Evolutionary conservation across 2,888 invertebrate species (phyloP).

Genomic region (Caenorhabditis drosophilae): DNA sequence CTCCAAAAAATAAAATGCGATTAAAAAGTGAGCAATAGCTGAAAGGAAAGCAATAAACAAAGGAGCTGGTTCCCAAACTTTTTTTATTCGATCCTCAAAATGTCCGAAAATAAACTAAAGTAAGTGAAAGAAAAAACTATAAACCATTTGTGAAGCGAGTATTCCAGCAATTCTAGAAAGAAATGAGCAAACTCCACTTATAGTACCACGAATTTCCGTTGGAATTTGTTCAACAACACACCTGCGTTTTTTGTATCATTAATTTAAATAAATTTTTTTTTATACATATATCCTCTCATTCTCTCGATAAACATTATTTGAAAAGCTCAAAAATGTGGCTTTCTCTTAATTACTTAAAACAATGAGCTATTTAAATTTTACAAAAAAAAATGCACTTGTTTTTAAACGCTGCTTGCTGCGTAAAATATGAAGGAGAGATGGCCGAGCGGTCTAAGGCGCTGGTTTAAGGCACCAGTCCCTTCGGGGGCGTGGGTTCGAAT

Average conservation of each 20-base stretch:
- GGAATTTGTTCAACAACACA: slow-evolving; percentile 40
- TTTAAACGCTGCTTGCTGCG: no score
- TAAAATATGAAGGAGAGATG: slow-evolving; percentile 46
- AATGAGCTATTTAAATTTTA: no score
- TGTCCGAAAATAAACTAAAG: no score
- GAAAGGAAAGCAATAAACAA: slow-evolving; percentile 22
- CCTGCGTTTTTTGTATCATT: no score
- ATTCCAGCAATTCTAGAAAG: slow-evolving; percentile 28
- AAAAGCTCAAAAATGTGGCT: no score
- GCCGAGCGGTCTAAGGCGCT: slow-evolving; percentile 78
- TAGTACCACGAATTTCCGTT: slow-evolving; percentile 34
- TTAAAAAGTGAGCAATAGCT: slow-evolving; percentile 27
- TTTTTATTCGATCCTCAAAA: slow-evolving; percentile 23
- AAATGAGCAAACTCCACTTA: slow-evolving; percentile 34
- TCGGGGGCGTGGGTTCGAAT: slow-evolving; percentile 86
- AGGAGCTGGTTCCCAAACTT: slow-evolving; percentile 27
- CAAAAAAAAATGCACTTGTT: no score
- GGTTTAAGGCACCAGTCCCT: slow-evolving; percentile 85
- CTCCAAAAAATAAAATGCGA: slow-evolving; percentile 26
- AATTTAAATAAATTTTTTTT: no score
- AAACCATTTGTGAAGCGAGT: slow-evolving; percentile 30
- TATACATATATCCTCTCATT: no score
- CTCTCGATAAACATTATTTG: no score
- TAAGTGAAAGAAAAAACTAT: no score
- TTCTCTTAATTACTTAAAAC: no score